These are phyloP conservation scores for Drosophila sp. DNA, from an alignment of 1,140 invertebrate species.

Conservation along the genomic window DNA sequence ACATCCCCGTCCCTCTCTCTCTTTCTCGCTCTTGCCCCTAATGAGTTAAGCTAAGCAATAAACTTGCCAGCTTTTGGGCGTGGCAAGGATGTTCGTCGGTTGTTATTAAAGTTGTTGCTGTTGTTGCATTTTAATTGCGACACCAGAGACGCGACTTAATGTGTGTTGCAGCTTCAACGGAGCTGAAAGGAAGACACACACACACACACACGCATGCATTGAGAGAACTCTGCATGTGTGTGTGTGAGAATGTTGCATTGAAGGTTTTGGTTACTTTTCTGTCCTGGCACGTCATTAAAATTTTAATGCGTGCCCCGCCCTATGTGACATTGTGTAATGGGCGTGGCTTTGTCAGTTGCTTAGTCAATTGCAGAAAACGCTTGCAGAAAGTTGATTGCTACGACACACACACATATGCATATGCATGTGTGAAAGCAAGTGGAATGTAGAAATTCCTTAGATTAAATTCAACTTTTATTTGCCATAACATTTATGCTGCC, in stretches of 20 bases:
- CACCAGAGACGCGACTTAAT: slow-evolving; percentile 53
- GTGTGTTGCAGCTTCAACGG: slow-evolving; percentile 52
- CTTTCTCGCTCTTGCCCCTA: background rate
- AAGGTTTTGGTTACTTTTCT: slow-evolving; percentile 51
- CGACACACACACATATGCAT: background rate
- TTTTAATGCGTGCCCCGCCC: slow-evolving; percentile 59
- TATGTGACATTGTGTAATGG: slow-evolving; percentile 55
- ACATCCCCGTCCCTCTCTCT: no score
- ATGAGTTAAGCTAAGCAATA: slow-evolving; percentile 48
- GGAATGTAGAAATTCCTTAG: background rate
- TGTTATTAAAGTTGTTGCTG: background rate
- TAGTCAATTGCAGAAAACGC: slow-evolving; percentile 64
- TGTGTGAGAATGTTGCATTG: slow-evolving; percentile 13
- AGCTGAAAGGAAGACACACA: slow-evolving; percentile 32
- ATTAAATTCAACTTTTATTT: background rate
- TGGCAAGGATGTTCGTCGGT: slow-evolving; percentile 41
- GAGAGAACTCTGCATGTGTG: no score
- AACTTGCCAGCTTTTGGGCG: slow-evolving; percentile 58
- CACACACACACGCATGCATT: slow-evolving; percentile 17
- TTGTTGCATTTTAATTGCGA: slow-evolving; percentile 73
- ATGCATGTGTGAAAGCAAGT: no score
- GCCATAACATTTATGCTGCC: no score
- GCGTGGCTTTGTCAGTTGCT: slow-evolving; percentile 62
- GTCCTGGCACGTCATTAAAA: slow-evolving; percentile 75
- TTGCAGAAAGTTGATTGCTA: slow-evolving; percentile 48